A percentile compares a stretch with the other conserved stretches of the same genome.
These are phyloP conservation scores for Chymomyza fuscimana DNA, from an alignment of 2,888 invertebrate genomes.

Conservation along the genomic window DNA sequence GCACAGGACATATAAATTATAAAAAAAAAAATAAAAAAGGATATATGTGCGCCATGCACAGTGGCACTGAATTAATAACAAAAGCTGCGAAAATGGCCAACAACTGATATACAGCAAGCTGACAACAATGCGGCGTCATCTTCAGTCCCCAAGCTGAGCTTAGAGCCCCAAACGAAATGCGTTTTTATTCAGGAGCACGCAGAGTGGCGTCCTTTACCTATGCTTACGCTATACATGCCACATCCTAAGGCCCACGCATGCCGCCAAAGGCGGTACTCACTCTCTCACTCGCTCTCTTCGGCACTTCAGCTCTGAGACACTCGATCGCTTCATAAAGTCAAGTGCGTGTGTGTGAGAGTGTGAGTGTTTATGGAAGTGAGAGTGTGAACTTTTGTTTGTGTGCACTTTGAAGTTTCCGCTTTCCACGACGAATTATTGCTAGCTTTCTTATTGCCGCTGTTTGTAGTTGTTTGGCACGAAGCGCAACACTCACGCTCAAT, in stretches of 20 bases:
- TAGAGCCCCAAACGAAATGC: conserved; percentile 23
- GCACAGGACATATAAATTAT: conserved; percentile 23
- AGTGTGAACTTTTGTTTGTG: background rate
- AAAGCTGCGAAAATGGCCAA: conserved; percentile 31
- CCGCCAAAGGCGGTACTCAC: background rate
- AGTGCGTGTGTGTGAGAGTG: conserved; percentile 42
- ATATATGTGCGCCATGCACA: conserved; percentile 34
- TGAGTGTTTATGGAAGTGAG: background rate
- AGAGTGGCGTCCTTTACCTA: conserved; percentile 21
- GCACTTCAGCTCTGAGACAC: conserved; percentile 15
- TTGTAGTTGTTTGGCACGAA: conserved; percentile 38
- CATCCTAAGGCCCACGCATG: background rate
- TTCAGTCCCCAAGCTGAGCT: conserved; percentile 32
- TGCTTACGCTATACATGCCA: conserved; percentile 19
- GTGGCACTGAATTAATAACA: conserved; percentile 40
- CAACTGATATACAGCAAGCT: conserved; percentile 69
- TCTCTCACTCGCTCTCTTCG: background rate
- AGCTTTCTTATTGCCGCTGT: conserved; percentile 26
- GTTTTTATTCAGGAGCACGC: conserved; percentile 60
- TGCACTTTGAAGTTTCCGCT: conserved; percentile 69
- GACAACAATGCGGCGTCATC: conserved; percentile 48
- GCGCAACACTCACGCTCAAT: conserved; percentile 47
- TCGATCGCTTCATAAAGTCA: conserved; percentile 59
- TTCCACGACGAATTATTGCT: too few species aligned
- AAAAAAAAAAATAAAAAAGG: background rate